Percentiles rank a stretch among this genome's conserved stretches.
Conservation (phyloP, 64 coral and sea anemone species). For the Platygyra sinensis region DNA sequence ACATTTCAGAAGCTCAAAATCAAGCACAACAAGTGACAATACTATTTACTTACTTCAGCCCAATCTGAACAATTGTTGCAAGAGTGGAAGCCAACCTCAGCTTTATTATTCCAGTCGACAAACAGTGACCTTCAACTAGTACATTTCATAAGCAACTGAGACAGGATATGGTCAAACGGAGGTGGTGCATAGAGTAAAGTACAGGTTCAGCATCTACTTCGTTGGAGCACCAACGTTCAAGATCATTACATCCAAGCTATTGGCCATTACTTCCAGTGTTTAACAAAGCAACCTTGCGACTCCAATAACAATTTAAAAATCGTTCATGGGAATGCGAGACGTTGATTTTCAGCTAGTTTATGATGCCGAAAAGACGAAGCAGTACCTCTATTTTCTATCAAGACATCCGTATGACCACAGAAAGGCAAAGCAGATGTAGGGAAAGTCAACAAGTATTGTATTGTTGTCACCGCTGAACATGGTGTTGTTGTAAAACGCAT, state of each 20-base stretch:
- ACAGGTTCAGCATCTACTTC: conserved; percentile 49
- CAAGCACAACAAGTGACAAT: conserved; percentile 23
- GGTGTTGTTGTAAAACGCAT: conserved; percentile 44
- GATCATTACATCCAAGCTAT: conserved; percentile 48
- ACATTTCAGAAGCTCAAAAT: conserved; percentile 48
- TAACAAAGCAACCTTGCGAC: conserved; percentile 40
- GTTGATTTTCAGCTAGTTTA: conserved; percentile 49
- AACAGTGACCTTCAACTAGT: too few relatives aligned
- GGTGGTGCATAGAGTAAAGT: conserved; percentile 40
- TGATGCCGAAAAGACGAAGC: conserved; percentile 42
- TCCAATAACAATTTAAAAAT: conserved; percentile 45
- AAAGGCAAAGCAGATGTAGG: conserved; percentile 17
- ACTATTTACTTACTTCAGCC: too few relatives aligned
- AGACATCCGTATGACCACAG: conserved; percentile 56
- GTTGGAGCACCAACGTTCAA: conserved; percentile 51
- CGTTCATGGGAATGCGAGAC: conserved; percentile 53
- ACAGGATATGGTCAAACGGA: conserved; percentile 63
- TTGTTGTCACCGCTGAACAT: background rate
- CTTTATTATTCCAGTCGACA: too few relatives aligned
- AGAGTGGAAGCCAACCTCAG: too few relatives aligned
- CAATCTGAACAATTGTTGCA: too few relatives aligned
- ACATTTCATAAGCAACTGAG: background rate
- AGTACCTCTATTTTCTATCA: conserved; percentile 55
- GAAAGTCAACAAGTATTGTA: conserved; percentile 26
- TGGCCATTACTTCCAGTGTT: conserved; percentile 27